Conservation (phyloP, 2,113 vertebrate genomes). For the Cyanoramphus novaezelandiae region DNA sequence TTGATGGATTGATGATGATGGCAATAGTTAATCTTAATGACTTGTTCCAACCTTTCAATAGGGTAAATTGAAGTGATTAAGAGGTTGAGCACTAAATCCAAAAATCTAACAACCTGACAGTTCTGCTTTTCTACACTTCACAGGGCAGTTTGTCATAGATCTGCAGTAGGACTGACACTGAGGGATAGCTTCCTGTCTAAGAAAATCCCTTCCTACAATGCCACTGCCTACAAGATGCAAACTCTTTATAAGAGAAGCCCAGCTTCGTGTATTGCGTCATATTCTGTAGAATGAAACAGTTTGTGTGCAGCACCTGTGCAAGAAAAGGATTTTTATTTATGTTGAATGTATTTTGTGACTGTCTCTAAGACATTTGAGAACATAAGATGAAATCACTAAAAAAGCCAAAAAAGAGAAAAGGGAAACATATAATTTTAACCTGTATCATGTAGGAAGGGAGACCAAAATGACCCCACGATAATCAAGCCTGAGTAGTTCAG, state of each 20-base stretch:
- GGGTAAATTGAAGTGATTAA: not conserved
- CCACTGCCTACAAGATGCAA: not conserved
- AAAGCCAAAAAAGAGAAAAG: not conserved
- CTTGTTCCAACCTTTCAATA: not conserved
- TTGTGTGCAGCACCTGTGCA: accelerated
- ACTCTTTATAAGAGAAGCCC: not conserved
- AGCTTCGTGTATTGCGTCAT: not conserved
- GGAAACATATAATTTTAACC: not conserved
- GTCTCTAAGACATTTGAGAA: not conserved
- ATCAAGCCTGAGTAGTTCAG: no score
- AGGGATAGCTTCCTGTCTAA: accelerated
- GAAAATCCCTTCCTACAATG: not conserved
- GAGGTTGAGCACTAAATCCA: not conserved
- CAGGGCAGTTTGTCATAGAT: not conserved
- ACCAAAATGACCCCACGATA: not conserved
- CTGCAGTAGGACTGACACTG: not conserved
- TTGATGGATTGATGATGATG: not conserved
- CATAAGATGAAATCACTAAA: not conserved
- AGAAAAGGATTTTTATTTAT: not conserved
- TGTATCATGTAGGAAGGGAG: not conserved
- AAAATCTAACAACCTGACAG: not conserved
- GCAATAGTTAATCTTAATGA: not conserved
- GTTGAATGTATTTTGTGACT: not conserved
- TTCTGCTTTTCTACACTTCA: not conserved
- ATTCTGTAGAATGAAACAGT: not conserved